phyloP scores from a whole-genome alignment of 2,888 invertebrate genomes.

The Drosophila silvestris region DNA sequence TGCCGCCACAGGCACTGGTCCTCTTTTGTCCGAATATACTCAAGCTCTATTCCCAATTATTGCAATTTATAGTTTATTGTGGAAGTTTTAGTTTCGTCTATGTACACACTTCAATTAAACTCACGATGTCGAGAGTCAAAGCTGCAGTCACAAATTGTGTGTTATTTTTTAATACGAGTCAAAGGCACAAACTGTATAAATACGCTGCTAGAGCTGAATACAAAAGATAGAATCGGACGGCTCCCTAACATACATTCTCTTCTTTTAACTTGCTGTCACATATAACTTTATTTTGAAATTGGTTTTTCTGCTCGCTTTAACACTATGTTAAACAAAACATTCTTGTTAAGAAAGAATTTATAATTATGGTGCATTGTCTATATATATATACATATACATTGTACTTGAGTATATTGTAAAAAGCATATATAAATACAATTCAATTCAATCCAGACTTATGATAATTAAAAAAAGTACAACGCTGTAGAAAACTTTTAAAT shows the following conservation, averaged over 20 bases:
- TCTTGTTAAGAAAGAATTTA: neutral
- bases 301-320: neutral
- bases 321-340: neutral
- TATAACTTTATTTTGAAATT: neutral
- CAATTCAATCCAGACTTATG: neutral
- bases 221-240: too few species aligned
- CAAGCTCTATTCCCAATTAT: slow-evolving; percentile 33
- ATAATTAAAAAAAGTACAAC: slow-evolving; percentile 1
- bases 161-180: neutral
- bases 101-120: slow-evolving; percentile 3
- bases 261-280: too few species aligned
- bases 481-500: neutral
- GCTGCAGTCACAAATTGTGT: slow-evolving; percentile 3
- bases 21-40: neutral
- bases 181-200: neutral
- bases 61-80: slow-evolving; percentile 34
- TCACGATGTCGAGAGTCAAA: neutral
- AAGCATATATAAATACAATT: neutral
- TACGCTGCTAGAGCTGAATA: neutral
- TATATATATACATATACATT: neutral
- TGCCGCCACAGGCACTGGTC: neutral
- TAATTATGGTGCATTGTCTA: neutral
- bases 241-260: neutral
- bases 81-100: slow-evolving; percentile 7
- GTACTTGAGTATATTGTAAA: neutral